These are phyloP conservation scores for Micromussa lordhowensis DNA, from an alignment of 92 coral and sea anemone genomes.

Conservation along the genomic window DNA sequence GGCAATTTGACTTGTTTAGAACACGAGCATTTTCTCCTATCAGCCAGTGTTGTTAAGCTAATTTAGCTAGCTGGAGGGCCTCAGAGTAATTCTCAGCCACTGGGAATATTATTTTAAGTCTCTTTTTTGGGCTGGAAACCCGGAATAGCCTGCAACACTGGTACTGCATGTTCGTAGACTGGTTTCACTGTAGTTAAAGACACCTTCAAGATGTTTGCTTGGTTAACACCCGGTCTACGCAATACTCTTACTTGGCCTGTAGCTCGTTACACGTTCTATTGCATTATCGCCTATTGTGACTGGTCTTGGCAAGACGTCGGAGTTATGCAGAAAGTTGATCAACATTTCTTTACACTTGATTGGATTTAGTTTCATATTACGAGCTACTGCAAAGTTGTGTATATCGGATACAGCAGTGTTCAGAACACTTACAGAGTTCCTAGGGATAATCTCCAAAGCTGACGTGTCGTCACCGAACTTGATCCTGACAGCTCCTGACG, in stretches of 20 bases:
- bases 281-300: conserved; percentile 34
- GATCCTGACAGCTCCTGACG: no score
- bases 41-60: no score
- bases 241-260: conserved; percentile 49
- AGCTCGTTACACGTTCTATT: conserved; percentile 44
- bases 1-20: neutral
- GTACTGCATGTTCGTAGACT: conserved; percentile 55
- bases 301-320: conserved; percentile 23
- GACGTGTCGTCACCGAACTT: conserved; percentile 40
- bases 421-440: conserved; percentile 45
- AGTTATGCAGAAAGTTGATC: conserved; percentile 15
- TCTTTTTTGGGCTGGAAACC: conserved; percentile 21
- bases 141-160: conserved; percentile 49
- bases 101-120: conserved; percentile 33
- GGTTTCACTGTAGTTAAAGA: conserved; percentile 47
- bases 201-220: conserved; percentile 33
- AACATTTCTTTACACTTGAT: conserved; percentile 53
- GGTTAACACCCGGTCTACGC: conserved; percentile 36
- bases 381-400: conserved; percentile 39
- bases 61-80: conserved; percentile 28
- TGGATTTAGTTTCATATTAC: conserved; percentile 53
- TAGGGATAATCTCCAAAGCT: conserved; percentile 49
- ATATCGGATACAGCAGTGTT: conserved; percentile 39
- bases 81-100: conserved; percentile 20
- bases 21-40: conserved; percentile 25